These are phyloP conservation scores for Acrocephalus scirpaceus DNA, from an alignment of 2,797 vertebrate genomes.

Conservation along the genomic window DNA sequence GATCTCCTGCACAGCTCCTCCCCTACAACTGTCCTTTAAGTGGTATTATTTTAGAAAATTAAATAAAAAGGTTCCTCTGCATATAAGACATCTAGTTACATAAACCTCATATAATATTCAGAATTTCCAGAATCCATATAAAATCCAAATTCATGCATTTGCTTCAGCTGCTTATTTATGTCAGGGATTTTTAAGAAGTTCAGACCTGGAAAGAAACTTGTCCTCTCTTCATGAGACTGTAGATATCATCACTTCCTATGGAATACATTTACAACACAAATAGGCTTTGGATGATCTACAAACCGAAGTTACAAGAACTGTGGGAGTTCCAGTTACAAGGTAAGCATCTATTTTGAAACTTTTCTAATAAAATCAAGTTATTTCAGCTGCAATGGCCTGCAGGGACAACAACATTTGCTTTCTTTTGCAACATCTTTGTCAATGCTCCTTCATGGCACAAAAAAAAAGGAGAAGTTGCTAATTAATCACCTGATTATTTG, in stretches of 20 bases:
- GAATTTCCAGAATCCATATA: not conserved
- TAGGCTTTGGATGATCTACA: not conserved
- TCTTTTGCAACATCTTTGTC: conserved; percentile 38
- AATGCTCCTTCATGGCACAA: not conserved
- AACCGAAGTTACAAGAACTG: not conserved
- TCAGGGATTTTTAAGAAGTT: not conserved
- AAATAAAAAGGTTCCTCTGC: not conserved
- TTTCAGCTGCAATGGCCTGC: conserved; percentile 49
- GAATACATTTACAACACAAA: not conserved
- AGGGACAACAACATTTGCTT: conserved; percentile 39
- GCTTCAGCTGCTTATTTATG: not conserved
- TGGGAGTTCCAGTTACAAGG: conserved; percentile 15
- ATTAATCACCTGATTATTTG: conserved; percentile 14
- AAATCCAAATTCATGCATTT: not conserved
- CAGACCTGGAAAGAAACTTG: not conserved
- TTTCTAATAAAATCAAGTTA: conserved; percentile 49
- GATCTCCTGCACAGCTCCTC: not conserved
- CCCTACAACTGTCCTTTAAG: not conserved
- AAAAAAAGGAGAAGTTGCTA: not conserved
- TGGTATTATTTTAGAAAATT: not conserved
- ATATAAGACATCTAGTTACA: not conserved
- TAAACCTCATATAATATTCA: not conserved
- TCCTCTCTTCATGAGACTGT: not conserved
- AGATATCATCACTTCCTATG: not conserved
- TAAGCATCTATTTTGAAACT: conserved; percentile 37